A percentile compares a stretch with the other conserved stretches of the same genome.
These are phyloP conservation scores for Apodemus sylvaticus DNA, from an alignment of 2,113 vertebrate species.

Conservation along the genomic window DNA sequence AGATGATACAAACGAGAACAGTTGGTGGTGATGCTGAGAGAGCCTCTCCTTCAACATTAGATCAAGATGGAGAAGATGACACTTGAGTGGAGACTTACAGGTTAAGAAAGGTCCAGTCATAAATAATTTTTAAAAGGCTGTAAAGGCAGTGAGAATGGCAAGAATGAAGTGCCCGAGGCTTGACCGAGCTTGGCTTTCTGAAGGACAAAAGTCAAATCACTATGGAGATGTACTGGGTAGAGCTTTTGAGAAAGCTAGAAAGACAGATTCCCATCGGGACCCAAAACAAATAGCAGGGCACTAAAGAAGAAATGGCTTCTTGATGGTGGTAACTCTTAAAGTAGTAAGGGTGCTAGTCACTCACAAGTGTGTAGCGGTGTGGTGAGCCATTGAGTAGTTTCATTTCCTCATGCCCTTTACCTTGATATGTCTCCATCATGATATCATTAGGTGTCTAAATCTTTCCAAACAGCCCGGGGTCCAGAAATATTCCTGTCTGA, in stretches of 20 bases:
- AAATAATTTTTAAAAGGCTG: not conserved
- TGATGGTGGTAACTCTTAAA: not conserved
- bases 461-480: too few relatives aligned
- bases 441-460: not conserved
- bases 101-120: not conserved
- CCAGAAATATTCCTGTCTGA: too few relatives aligned
- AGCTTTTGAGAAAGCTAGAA: not conserved
- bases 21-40: not conserved
- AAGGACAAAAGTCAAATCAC: accelerated
- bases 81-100: not conserved
- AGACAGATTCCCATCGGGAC: too few relatives aligned
- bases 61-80: not conserved
- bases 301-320: not conserved
- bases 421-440: not conserved
- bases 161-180: accelerated
- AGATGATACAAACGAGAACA: not conserved
- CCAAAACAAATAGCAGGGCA: not conserved
- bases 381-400: not conserved
- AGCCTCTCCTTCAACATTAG: not conserved
- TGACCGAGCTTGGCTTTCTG: not conserved
- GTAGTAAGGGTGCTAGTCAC: not conserved
- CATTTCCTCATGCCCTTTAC: not conserved
- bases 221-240: not conserved
- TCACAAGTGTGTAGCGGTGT: not conserved
- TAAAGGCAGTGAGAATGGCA: not conserved